Base-by-base conservation (phyloP, 2,113 vertebrate genomes). In the Lasiurus borealis region DNA sequence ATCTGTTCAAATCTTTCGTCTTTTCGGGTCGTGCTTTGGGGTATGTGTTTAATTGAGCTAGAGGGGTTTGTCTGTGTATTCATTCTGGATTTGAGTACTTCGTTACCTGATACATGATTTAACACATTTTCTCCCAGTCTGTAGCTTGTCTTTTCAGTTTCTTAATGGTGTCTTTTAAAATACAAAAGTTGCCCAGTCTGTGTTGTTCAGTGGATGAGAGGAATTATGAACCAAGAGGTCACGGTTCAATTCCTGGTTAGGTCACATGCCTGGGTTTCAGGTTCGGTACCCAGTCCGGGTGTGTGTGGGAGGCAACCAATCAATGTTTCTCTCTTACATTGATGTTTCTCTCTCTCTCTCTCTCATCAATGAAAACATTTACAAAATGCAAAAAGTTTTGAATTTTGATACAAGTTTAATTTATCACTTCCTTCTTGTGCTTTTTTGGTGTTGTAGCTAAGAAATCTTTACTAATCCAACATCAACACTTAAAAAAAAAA, bases 351-450 rank as follows among this genome's bases (percentile, higher is more conserved):
- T 64, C 62, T 64, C 27, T 64, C 62, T 64, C 27, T 64, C 62
- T 64, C 13, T 29, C 62, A 64, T 31, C 62, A 64, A 31, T 64
- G 31, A 64, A 64, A 31, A 64, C 12, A 31, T 31, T 14, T 31
- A 29, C 31, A 75, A 93, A 73, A 48, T 23, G 36, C n/a, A 31
- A 19, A 19, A 77, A 44, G 12, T 85, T 93, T 91, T 82, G 21
- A 18, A 44, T 96, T 94, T 95, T 68, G 64, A 27, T 84, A 52
- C 29, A 40, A 44, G 29, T 85, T 93, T 69, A 27, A 48, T 44
- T 36, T 73, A 50, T 75, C 4, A 50, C 21, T 78, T 94, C 78
- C 76, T 92, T 72, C 23, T 81, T 62, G 66, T 85, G 31, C 25
- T 71, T 91, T 62, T 88, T 52, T 85, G 46, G 8, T 89, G 25